These are phyloP conservation scores for Lamellibrachia luymesi DNA, from an alignment of 1,140 invertebrate species.

Conservation along the genomic window DNA sequence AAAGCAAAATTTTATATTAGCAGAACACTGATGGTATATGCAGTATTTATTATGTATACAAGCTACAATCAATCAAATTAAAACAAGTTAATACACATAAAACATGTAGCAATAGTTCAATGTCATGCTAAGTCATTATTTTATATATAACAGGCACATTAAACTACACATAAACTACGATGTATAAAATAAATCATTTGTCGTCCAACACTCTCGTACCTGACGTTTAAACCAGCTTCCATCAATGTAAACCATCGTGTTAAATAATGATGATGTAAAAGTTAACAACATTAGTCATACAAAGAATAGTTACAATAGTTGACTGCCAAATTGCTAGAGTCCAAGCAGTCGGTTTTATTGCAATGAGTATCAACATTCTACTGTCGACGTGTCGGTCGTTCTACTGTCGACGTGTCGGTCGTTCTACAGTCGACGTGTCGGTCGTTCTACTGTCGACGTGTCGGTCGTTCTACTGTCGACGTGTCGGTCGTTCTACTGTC, in stretches of 20 bases:
- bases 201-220: no score
- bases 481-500: not conserved
- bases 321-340: not conserved
- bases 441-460: not conserved
- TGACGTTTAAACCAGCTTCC: no score
- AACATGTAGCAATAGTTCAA: not conserved
- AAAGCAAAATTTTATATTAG: not conserved
- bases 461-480: not conserved
- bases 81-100: not conserved
- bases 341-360: not conserved
- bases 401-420: no score
- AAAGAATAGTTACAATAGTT: not conserved
- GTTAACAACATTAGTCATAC: not conserved
- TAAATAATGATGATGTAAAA: no score
- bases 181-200: no score
- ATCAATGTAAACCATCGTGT: no score
- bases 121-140: not conserved
- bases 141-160: not conserved
- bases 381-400: not conserved
- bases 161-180: not conserved
- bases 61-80: not conserved
- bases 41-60: not conserved
- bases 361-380: not conserved
- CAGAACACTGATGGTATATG: not conserved
- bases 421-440: not conserved